Evolutionary conservation across 2,797 vertebrate species (phyloP).

Genomic region (Notolabrus celidotus): DNA sequence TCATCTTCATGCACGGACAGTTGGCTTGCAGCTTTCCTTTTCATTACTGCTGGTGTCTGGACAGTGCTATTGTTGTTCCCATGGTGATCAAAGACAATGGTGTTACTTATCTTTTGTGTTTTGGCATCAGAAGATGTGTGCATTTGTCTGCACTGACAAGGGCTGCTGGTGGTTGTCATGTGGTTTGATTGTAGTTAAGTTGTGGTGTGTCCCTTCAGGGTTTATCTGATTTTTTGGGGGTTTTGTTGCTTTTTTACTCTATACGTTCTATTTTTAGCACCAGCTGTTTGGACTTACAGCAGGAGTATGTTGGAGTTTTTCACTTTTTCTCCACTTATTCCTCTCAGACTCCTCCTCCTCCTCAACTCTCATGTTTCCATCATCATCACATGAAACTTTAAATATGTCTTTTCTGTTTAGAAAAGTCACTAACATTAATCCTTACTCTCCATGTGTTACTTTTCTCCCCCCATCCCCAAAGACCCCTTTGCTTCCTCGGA

Average conservation of each 20-base stretch:
- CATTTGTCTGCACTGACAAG: constrained; percentile 1
- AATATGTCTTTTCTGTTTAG: constrained; percentile 23
- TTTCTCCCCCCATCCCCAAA: constrained; percentile 60
- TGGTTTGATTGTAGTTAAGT: constrained; percentile 9
- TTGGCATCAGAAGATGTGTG: constrained; percentile 12
- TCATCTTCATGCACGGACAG: constrained; percentile 22
- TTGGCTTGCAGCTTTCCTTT: not conserved
- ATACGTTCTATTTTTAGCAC: too few species aligned
- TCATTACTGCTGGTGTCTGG: constrained; percentile 26
- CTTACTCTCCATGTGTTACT: constrained; percentile 42
- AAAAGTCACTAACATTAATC: constrained; percentile 39
- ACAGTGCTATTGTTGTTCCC: constrained; percentile 56
- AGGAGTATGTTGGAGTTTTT: constrained; percentile 41
- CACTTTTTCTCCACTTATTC: constrained; percentile 18
- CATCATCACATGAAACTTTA: not conserved
- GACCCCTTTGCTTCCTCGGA: constrained; percentile 95
- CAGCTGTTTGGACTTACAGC: not conserved
- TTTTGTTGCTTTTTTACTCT: constrained; percentile 1
- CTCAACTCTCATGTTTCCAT: constrained; percentile 20
- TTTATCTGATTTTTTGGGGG: not conserved
- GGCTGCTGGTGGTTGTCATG: not conserved
- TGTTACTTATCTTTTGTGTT: constrained; percentile 27
- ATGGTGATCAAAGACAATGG: constrained; percentile 43
- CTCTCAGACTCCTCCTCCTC: not conserved
- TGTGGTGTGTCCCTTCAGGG: not conserved